phyloP scores from a whole-genome alignment of 2,888 invertebrate genomes.

The Chrysolina haemoptera region DNA sequence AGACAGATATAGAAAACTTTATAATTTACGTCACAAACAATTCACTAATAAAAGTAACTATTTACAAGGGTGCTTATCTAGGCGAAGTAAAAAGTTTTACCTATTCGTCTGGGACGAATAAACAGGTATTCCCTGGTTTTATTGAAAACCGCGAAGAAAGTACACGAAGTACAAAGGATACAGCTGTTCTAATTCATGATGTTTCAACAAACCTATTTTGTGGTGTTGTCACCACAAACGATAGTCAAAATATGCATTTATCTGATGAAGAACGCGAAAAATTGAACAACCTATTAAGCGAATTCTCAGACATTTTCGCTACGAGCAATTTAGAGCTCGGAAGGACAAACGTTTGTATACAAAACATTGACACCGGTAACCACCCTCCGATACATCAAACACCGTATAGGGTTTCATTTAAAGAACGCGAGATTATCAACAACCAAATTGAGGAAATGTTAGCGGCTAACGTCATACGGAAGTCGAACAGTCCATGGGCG shows the following conservation, averaged over 20 bases:
- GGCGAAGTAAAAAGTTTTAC: background rate
- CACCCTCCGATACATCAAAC: background rate
- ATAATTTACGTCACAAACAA: background rate
- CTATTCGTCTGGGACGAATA: background rate
- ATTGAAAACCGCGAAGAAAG: too few relatives aligned
- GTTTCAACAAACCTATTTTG: background rate
- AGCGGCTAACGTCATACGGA: constrained; percentile 1
- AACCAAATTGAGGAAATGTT: background rate
- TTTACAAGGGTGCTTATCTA: background rate
- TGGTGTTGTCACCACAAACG: too few relatives aligned
- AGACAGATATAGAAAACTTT: too few relatives aligned
- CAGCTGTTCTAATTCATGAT: background rate
- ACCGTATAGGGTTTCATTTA: too few relatives aligned
- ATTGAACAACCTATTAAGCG: too few relatives aligned
- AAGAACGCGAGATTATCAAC: too few relatives aligned
- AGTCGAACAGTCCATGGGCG: background rate
- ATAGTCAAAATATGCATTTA: too few relatives aligned
- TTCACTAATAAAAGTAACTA: background rate
- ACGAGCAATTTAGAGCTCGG: too few relatives aligned
- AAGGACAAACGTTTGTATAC: too few relatives aligned
- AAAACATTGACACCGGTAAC: background rate
- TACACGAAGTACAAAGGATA: too few relatives aligned
- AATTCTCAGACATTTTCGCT: too few relatives aligned
- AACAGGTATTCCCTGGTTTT: background rate
- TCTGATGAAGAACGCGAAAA: too few relatives aligned